These are phyloP conservation scores for Polyploca ridens DNA, from an alignment of 2,888 invertebrate genomes.

Conservation along the genomic window DNA sequence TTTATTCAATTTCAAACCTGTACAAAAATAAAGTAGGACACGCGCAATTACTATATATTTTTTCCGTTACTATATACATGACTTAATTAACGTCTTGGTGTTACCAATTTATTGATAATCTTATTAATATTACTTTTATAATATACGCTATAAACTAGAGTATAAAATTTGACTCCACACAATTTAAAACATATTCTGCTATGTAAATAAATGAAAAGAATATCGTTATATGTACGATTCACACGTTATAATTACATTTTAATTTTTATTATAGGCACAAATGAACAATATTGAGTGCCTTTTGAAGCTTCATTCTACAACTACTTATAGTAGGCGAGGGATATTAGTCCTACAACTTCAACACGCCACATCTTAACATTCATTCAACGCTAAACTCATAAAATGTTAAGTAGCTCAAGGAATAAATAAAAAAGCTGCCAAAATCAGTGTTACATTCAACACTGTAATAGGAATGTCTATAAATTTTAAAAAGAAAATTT, in stretches of 20 bases:
- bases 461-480: conserved; percentile 13
- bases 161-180: conserved; percentile 74
- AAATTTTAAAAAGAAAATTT: not conserved
- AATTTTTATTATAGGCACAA: conserved; percentile 68
- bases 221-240: conserved; percentile 46
- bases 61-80: conserved; percentile 54
- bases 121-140: conserved; percentile 46
- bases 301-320: conserved; percentile 59
- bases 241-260: conserved; percentile 55
- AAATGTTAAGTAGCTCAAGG: not conserved
- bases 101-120: conserved; percentile 69
- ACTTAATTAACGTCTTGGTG: conserved; percentile 71
- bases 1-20: conserved; percentile 35
- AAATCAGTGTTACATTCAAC: not conserved
- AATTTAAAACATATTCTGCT: conserved; percentile 60
- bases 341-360: conserved; percentile 68
- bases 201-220: conserved; percentile 48
- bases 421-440: conserved; percentile 10
- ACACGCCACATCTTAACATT: not conserved
- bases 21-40: conserved; percentile 62
- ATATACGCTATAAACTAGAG: conserved; percentile 58
- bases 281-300: conserved; percentile 72
- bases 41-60: conserved; percentile 29
- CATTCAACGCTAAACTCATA: not conserved
- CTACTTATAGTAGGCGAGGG: conserved; percentile 78